Conservation (phyloP, 2,113 vertebrate species). For the Lonchura striata region DNA sequence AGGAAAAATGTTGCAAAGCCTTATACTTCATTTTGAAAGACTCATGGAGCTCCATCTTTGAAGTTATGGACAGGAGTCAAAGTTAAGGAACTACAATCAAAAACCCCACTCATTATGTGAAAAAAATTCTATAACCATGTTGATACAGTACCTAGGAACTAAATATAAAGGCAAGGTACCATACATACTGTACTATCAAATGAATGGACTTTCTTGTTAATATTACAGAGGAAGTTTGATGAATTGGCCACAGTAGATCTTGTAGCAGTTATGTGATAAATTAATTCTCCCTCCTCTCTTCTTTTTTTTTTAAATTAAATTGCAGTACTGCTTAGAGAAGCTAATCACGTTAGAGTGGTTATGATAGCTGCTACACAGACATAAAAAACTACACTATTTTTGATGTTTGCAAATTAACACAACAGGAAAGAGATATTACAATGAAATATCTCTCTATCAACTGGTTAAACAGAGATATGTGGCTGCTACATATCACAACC, state of each 20-base stretch:
- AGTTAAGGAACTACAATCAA: neutral
- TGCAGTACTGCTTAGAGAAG: neutral
- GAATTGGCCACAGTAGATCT: neutral
- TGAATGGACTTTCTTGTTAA: neutral
- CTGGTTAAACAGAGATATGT: neutral
- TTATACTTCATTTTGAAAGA: neutral
- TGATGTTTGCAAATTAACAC: neutral
- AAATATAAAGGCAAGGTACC: neutral
- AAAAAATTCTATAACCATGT: neutral
- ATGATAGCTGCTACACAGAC: neutral
- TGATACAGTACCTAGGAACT: neutral
- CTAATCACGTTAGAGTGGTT: neutral
- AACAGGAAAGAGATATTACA: neutral
- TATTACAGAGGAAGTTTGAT: neutral
- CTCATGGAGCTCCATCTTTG: neutral
- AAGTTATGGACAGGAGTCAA: neutral
- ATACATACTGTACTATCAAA: neutral
- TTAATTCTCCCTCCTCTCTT: neutral
- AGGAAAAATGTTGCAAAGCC: neutral
- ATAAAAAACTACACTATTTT: neutral
- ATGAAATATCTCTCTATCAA: neutral
- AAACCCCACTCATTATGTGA: neutral
- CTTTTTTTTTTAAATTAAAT: neutral
- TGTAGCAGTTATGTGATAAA: neutral
- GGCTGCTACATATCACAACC: neutral